A percentile compares a stretch with the other conserved stretches of the same genome.
Conservation (phyloP, 2,888 invertebrate species). For the Noctua comes region DNA sequence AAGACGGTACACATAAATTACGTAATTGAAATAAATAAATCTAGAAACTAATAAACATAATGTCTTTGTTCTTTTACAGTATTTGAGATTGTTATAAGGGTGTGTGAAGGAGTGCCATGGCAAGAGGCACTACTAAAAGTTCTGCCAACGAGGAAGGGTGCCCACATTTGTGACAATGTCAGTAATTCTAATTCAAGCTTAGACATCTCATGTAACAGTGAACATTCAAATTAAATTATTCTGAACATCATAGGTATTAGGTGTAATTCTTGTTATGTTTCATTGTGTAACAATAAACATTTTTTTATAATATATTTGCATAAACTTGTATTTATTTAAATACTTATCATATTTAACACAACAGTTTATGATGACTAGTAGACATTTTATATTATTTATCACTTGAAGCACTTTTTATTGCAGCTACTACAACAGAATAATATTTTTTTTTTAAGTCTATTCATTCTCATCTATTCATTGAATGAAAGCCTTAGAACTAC, state of each 20-base stretch:
- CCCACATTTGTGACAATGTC: conserved; percentile 83
- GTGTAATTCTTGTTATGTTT: conserved; percentile 51
- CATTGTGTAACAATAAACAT: conserved; percentile 49
- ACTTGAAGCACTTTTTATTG: background rate
- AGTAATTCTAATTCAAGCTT: conserved; percentile 75
- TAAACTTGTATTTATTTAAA: conserved; percentile 30
- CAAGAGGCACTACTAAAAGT: conserved; percentile 94
- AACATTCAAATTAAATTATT: conserved; percentile 62
- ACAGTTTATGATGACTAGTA: conserved; percentile 11
- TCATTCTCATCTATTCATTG: background rate
- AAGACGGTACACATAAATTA: background rate
- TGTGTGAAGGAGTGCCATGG: conserved; percentile 95
- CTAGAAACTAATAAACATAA: conserved; percentile 10
- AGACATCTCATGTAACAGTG: conserved; percentile 76
- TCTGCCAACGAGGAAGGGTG: conserved; percentile 94
- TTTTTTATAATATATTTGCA: conserved; percentile 24
- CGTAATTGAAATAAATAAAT: conserved; percentile 2
- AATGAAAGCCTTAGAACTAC: background rate
- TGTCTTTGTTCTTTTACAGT: conserved; percentile 89
- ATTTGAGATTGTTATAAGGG: conserved; percentile 94
- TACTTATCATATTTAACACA: conserved; percentile 6
- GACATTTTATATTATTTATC: background rate
- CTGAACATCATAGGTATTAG: conserved; percentile 29
- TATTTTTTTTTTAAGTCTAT: background rate
- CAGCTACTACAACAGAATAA: conserved; percentile 1